Conservation (phyloP, 2,888 invertebrate genomes). For the Apotomis turbidana region DNA sequence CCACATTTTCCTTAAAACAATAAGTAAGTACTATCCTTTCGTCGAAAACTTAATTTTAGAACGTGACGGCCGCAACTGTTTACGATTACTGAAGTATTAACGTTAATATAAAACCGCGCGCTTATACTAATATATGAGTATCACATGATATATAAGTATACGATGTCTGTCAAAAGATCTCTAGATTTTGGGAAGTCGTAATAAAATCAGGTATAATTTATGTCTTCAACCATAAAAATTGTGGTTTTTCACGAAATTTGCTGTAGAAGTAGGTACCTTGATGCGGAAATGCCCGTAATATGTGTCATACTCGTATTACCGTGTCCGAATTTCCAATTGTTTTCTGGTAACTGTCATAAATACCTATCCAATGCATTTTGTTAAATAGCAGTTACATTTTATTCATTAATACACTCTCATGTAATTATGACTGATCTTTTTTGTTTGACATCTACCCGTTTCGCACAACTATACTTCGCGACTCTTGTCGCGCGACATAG, state of each 20-base stretch:
- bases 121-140: neutral
- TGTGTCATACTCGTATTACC: neutral
- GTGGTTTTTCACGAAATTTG: neutral
- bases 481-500: too few relatives aligned
- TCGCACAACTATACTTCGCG: too few relatives aligned
- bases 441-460: too few relatives aligned
- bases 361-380: too few relatives aligned
- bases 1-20: slow-evolving; percentile 22
- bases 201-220: slow-evolving; percentile 5
- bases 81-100: neutral
- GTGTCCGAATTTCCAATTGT: neutral
- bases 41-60: slow-evolving; percentile 21
- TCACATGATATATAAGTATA: neutral
- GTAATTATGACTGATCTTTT: too few relatives aligned
- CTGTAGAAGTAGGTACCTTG: neutral
- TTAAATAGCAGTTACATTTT: too few relatives aligned
- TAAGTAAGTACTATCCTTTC: neutral
- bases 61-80: too few relatives aligned
- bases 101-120: neutral
- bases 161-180: neutral
- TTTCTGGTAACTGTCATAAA: neutral
- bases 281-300: neutral
- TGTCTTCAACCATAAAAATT: neutral
- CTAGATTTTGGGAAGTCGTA: neutral
- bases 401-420: too few relatives aligned